These are phyloP conservation scores for Apotomis capreana DNA, from an alignment of 2,888 invertebrate genomes.

Conservation along the genomic window DNA sequence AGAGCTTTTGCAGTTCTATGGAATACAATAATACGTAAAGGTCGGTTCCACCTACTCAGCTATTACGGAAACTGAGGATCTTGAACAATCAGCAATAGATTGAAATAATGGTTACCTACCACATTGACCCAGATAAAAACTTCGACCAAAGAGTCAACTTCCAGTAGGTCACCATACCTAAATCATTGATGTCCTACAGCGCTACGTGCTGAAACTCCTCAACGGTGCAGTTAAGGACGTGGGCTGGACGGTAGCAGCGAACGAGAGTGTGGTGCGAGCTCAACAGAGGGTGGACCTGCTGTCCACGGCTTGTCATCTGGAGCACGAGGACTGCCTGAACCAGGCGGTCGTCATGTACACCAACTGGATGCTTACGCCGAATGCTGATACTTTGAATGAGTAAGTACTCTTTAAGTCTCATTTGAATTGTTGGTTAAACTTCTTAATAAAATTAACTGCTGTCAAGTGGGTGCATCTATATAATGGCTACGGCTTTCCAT, in stretches of 20 bases:
- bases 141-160: no score
- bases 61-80: no score
- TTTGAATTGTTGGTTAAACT: no score
- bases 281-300: conserved; percentile 89
- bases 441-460: no score
- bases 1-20: no score
- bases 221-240: conserved; percentile 86
- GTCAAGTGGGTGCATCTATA: no score
- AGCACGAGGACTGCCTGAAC: conserved; percentile 88
- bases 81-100: no score
- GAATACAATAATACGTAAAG: no score
- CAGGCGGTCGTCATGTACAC: conserved; percentile 88
- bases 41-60: no score
- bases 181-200: conserved; percentile 69
- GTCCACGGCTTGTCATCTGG: conserved; percentile 89
- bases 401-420: conserved; percentile 67
- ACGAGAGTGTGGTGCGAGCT: conserved; percentile 86
- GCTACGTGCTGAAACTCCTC: conserved; percentile 86
- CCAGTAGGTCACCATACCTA: no score
- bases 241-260: conserved; percentile 85
- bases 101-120: no score
- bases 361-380: conserved; percentile 88
- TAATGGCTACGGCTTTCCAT: conserved; percentile 88
- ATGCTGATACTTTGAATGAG: conserved; percentile 90
- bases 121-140: no score